These are phyloP conservation scores for Periophthalmodon schlosseri DNA, from an alignment of 2,113 vertebrate species.

Conservation along the genomic window DNA sequence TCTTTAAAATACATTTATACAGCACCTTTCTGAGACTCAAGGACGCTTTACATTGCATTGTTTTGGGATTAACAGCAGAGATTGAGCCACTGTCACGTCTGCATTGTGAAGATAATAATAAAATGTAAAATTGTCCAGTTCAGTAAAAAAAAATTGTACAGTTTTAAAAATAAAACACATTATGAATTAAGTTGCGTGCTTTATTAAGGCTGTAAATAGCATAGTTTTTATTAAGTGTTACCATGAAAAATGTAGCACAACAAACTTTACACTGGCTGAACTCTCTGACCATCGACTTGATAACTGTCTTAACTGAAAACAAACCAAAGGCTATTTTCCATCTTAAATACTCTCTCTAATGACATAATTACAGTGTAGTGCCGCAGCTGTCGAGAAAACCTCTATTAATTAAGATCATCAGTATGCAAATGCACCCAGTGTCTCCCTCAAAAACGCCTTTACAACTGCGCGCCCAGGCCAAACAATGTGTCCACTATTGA, in stretches of 20 bases:
- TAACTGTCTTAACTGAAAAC: conserved; percentile 18
- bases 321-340: conserved; percentile 32
- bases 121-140: no score
- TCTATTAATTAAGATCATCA: conserved; percentile 72
- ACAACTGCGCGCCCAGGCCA: conserved; percentile 51
- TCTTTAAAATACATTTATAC: no score
- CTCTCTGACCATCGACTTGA: no score
- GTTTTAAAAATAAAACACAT: no score
- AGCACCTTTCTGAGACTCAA: no score
- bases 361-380: conserved; percentile 63
- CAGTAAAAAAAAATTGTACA: no score
- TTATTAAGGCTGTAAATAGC: no score
- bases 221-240: neutral
- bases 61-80: no score
- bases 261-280: neutral
- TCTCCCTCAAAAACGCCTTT: conserved; percentile 46
- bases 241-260: neutral
- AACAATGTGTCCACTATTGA: conserved; percentile 78
- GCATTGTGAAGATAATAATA: no score
- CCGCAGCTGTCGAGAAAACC: conserved; percentile 66
- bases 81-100: no score
- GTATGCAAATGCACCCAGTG: conserved; percentile 68
- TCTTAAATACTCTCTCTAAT: conserved; percentile 64
- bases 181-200: no score
- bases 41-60: no score